Base-by-base conservation (phyloP, 92 coral and sea anemone species). In the Epizoanthus stellaris region DNA sequence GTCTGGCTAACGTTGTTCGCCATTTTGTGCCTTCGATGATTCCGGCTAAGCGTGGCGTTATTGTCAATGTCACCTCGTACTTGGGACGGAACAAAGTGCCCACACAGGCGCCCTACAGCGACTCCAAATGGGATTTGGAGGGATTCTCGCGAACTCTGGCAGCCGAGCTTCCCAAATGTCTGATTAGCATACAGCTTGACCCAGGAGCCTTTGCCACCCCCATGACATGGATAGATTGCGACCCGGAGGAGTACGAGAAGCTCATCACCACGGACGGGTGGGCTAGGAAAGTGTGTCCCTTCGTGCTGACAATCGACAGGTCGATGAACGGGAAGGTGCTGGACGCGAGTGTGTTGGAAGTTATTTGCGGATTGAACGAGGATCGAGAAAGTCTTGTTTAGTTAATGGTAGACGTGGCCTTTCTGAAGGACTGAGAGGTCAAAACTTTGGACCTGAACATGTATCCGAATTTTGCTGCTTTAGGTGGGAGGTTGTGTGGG, bases 241-340 rank as follows among this genome's bases (percentile, higher is more conserved):
- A 42, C 53, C 75, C 82, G 19, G 88, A 85, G 15, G 88, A 76
- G 39, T 75, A 67, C n/a, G 82, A 56, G 57, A 85, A 75, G 53
- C 82, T 75, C 21, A 76, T 85, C 40, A 75, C 88, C 2, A 60
- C 82, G 4, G 84, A 85, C 6, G 75, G 66, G 43, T 85, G 88
- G 84, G 88, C 88, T 7, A 85, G 67, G 88, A 85, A 64, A 66
- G 88, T 76, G 30, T 85, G 88, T 49, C 88, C 88, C n/a, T 75
- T 75, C 23, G 43, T 85, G n/a, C 57, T 85, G 14, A 69, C 84
- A 19, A 52, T 75, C 15, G 88, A 85, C 67, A 70, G 88, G 17
- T 76, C 88, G 23, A 64, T 76, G 74, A 85, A 85, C 49, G 88
- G 88, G 1, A 85, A 67, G 13, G 75, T 75, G 12, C 57, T 85